A percentile compares a stretch with the other conserved stretches of the same genome.
Conservation (phyloP, 2,113 vertebrate genomes). For the Excalfactoria chinensis region DNA sequence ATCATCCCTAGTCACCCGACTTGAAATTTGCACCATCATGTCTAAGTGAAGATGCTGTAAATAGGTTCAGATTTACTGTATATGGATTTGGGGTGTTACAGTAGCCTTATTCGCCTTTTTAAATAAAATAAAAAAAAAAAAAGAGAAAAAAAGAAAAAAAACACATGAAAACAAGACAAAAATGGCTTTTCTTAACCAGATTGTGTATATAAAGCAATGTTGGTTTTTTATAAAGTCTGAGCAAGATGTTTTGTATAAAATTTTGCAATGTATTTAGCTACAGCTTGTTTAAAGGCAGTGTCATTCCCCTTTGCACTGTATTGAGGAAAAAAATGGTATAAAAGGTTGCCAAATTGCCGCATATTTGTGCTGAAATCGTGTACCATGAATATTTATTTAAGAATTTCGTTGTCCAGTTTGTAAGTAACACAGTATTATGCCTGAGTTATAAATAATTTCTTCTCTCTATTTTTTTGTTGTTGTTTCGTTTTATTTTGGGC, state of each 20-base stretch:
- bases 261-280: constrained; percentile 99
- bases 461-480: constrained; percentile 75
- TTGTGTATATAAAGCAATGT: constrained; percentile 89
- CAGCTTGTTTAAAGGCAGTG: constrained; percentile 94
- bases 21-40: constrained; percentile 96
- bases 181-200: constrained; percentile 96
- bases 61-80: constrained; percentile 97
- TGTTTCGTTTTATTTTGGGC: constrained; percentile 61
- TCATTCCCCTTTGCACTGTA: constrained; percentile 97
- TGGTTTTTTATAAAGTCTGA: constrained; percentile 97
- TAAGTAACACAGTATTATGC: constrained; percentile 98
- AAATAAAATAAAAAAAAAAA: constrained; percentile 76
- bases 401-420: constrained; percentile 94
- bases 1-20: constrained; percentile 89
- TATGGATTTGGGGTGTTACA: constrained; percentile 96
- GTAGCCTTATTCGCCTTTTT: constrained; percentile 99
- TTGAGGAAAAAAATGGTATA: constrained; percentile 90
- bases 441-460: constrained; percentile 90
- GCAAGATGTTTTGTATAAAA: constrained; percentile 99
- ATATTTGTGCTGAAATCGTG: constrained; percentile 99
- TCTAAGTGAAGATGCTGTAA: constrained; percentile 97
- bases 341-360: constrained; percentile 99
- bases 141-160: constrained; percentile 65
- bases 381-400: constrained; percentile 99
- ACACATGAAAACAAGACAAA: constrained; percentile 84